A percentile compares a stretch with the other conserved stretches of the same genome.
phyloP scores from a whole-genome alignment of 2,888 invertebrate genomes.

The Chymomyza fuscimana region DNA sequence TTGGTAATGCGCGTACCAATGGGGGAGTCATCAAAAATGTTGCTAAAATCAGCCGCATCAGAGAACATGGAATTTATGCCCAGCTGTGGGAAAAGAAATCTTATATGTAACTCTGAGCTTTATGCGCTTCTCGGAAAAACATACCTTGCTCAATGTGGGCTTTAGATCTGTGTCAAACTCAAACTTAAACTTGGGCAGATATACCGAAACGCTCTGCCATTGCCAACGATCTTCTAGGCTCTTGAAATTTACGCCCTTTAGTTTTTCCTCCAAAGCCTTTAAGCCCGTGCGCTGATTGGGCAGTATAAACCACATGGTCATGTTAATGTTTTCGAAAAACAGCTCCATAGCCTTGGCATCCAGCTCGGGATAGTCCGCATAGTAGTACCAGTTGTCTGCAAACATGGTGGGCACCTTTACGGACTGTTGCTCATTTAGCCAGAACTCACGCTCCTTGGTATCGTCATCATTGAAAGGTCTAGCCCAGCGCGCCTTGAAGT shows the following conservation, averaged over 20 bases:
- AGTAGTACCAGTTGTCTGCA: slow-evolving; percentile 81
- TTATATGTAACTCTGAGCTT: neutral
- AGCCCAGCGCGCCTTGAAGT: slow-evolving; percentile 92
- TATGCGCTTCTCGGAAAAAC: neutral
- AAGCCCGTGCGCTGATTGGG: slow-evolving; percentile 87
- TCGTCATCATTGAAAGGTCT: slow-evolving; percentile 83
- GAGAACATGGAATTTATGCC: slow-evolving; percentile 86
- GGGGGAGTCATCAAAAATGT: slow-evolving; percentile 82
- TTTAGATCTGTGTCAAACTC: slow-evolving; percentile 86
- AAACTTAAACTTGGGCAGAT: slow-evolving; percentile 90
- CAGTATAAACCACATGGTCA: slow-evolving; percentile 89
- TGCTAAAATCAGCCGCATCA: slow-evolving; percentile 83
- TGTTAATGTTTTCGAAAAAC: slow-evolving; percentile 85
- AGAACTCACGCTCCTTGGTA: slow-evolving; percentile 86
- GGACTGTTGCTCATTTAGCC: slow-evolving; percentile 81
- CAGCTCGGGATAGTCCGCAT: slow-evolving; percentile 80
- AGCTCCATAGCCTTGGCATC: slow-evolving; percentile 85
- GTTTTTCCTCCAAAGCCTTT: slow-evolving; percentile 82
- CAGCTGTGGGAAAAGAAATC: slow-evolving; percentile 80
- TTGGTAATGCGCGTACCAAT: slow-evolving; percentile 83
- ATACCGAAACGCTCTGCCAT: slow-evolving; percentile 82
- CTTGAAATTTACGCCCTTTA: slow-evolving; percentile 82
- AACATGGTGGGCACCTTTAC: slow-evolving; percentile 86
- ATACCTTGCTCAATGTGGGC: slow-evolving; percentile 84
- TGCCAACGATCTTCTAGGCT: slow-evolving; percentile 81